phyloP scores from a whole-genome alignment of 2,797 vertebrate species.

The Danio kyathit region DNA sequence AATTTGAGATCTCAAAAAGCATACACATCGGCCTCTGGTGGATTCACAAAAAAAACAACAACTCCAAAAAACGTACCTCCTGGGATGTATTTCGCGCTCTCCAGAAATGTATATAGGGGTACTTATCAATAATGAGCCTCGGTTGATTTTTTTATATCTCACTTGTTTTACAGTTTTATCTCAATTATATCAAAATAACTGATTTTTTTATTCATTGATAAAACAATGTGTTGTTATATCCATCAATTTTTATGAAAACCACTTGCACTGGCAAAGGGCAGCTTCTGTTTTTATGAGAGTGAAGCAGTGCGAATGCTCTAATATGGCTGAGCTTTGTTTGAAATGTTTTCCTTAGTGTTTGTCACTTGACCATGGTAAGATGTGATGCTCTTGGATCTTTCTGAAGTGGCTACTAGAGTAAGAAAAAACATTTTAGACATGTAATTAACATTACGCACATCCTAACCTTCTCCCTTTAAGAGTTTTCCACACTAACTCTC shows the following conservation, averaged over 20 bases:
- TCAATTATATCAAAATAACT: too few relatives aligned
- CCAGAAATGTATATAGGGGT: too few relatives aligned
- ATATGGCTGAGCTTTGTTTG: neutral
- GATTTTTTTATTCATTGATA: too few relatives aligned
- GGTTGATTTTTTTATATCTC: too few relatives aligned
- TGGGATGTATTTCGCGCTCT: too few relatives aligned
- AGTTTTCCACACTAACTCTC: neutral
- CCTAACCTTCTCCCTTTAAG: neutral
- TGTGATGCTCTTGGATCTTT: neutral
- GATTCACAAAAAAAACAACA: too few relatives aligned
- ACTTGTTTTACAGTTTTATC: too few relatives aligned
- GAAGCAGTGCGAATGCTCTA: neutral
- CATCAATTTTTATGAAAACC: neutral
- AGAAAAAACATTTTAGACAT: neutral
- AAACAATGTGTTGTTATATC: too few relatives aligned
- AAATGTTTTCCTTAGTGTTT: slow-evolving; percentile 7
- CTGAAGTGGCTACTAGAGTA: neutral
- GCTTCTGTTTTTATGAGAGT: neutral
- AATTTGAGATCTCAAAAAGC: too few relatives aligned
- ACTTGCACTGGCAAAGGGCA: neutral
- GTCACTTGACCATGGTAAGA: neutral
- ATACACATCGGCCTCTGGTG: too few relatives aligned
- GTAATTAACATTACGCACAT: neutral
- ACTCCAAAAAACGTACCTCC: too few relatives aligned
- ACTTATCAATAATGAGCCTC: too few relatives aligned